A percentile compares a stretch with the other conserved stretches of the same genome.
Conservation (phyloP, 2,797 vertebrate species). For the Anguilla obscura region DNA sequence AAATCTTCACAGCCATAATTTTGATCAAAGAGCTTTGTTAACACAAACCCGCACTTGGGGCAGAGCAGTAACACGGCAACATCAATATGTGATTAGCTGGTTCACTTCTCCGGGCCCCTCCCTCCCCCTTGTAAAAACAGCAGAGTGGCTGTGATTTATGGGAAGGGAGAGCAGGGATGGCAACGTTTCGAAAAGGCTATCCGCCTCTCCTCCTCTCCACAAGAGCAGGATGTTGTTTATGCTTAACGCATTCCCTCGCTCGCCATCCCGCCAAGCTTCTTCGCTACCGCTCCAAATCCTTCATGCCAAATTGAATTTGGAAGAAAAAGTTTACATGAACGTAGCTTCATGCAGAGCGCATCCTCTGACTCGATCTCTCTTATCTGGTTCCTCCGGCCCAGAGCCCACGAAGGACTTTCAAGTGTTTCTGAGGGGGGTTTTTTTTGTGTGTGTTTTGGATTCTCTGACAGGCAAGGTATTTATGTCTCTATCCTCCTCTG, state of each 20-base stretch:
- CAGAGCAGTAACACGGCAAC: constrained; percentile 16
- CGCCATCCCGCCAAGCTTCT: constrained; percentile 30
- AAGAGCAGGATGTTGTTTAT: constrained; percentile 27
- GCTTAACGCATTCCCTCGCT: constrained; percentile 22
- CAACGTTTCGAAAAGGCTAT: constrained; percentile 23
- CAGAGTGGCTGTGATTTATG: constrained; percentile 31
- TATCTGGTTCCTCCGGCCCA: constrained; percentile 48
- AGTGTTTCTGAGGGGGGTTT: constrained; percentile 39
- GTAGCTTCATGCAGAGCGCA: neutral
- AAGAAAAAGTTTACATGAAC: constrained; percentile 21
- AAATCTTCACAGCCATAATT: constrained; percentile 9
- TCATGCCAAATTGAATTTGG: constrained; percentile 41
- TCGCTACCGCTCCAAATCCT: constrained; percentile 40
- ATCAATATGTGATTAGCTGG: constrained; percentile 25
- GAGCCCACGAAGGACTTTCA: constrained; percentile 37
- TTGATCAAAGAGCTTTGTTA: constrained; percentile 11
- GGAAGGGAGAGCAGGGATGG: constrained; percentile 35
- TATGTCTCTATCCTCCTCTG: constrained; percentile 51
- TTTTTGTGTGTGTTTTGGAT: constrained; percentile 45
- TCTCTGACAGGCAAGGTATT: constrained; percentile 50
- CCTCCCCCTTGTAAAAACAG: constrained; percentile 30
- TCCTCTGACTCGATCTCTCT: constrained; percentile 37
- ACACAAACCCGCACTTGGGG: constrained; percentile 26
- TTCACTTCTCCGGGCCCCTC: constrained; percentile 16
- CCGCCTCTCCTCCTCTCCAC: neutral